Conservation (phyloP, 2,888 invertebrate species). For the Dascillus cervinus region DNA sequence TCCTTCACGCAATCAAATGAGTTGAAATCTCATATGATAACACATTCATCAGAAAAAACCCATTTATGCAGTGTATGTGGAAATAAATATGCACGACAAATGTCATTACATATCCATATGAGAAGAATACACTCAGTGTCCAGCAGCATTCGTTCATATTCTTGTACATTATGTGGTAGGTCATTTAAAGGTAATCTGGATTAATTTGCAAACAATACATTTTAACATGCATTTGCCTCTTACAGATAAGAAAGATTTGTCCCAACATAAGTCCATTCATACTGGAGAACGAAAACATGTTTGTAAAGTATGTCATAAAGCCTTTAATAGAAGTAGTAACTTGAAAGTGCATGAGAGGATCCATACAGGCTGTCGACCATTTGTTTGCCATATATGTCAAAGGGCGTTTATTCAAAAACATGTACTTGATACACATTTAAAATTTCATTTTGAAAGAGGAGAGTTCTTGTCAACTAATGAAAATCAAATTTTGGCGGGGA, state of each 20-base stretch:
- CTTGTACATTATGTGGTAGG: conserved; percentile 3
- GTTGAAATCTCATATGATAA: conserved; percentile 9
- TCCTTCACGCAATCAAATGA: conserved; percentile 11
- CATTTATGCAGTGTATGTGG: conserved; percentile 7
- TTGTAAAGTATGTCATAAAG: conserved; percentile 9
- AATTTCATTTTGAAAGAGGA: too few relatives aligned
- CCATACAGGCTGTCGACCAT: conserved; percentile 7
- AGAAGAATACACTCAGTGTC: conserved; percentile 5
- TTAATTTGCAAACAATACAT: not conserved
- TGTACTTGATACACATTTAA: conserved; percentile 9
- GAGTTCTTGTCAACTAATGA: too few relatives aligned
- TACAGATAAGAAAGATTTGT: conserved; percentile 8
- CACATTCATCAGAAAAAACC: conserved; percentile 6
- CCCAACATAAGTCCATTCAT: conserved; percentile 7
- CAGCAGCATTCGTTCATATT: conserved; percentile 1
- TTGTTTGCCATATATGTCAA: conserved; percentile 9
- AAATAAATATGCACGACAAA: conserved; percentile 7
- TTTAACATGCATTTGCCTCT: not conserved
- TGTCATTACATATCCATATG: conserved; percentile 5
- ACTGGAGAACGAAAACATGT: conserved; percentile 6
- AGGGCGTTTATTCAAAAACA: conserved; percentile 9
- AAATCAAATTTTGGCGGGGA: too few relatives aligned
- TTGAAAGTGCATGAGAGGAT: conserved; percentile 11
- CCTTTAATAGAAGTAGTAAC: conserved; percentile 10
- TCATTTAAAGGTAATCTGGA: conserved; percentile 7